Base-by-base conservation (phyloP, 2,797 vertebrate species). In the Champsocephalus gunnari region DNA sequence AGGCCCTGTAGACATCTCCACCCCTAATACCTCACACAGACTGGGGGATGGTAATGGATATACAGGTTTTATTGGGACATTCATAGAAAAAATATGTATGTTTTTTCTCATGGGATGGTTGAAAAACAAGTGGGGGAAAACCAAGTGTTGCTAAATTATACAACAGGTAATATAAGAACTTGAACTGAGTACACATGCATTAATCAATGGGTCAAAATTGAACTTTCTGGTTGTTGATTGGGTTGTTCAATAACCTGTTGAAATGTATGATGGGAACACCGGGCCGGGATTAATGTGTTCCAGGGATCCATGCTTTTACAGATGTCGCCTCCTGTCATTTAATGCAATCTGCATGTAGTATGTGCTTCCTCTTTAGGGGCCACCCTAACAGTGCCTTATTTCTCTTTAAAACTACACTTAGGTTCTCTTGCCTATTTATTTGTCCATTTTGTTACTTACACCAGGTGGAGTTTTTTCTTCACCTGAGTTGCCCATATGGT, bases 301-400 rank as follows among this genome's bases (percentile, higher is more conserved):
- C 90, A 93, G 89, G 89, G 75, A 71, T 72, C 74, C 92, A 81
- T 92, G 76, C 86, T 91, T 81, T 65, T 80, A 78, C 91, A 93
- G 92, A 92, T 93, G 92, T 87, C 81, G 81, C 75, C 81, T 90
- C 75, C 80, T 91, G 85, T 93, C 90, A 90, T 92, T 92, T 86
- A 90, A 92, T 87, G 86, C 87, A 87, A 85, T 86, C 85, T 91
- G 83, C 77, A 87, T 89, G 86, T 19, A 19, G 19, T 87, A 89
- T 84, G 81, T 65, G 75, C 82, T 93, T 90, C 84, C 86, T 88
- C 82, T 85, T 75, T 24, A 9, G 76, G 67, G 90, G 86, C 92
- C 93, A 93, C 92, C 89, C 75, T 81, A 79, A 67, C 66, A 4
- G 81, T 32, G 21, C 70, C 83, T 80, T 59, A 43, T 48, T 66